A percentile compares a stretch with the other conserved stretches of the same genome.
phyloP scores from a whole-genome alignment of 2,797 vertebrate species.

The Hippoglossus hippoglossus region DNA sequence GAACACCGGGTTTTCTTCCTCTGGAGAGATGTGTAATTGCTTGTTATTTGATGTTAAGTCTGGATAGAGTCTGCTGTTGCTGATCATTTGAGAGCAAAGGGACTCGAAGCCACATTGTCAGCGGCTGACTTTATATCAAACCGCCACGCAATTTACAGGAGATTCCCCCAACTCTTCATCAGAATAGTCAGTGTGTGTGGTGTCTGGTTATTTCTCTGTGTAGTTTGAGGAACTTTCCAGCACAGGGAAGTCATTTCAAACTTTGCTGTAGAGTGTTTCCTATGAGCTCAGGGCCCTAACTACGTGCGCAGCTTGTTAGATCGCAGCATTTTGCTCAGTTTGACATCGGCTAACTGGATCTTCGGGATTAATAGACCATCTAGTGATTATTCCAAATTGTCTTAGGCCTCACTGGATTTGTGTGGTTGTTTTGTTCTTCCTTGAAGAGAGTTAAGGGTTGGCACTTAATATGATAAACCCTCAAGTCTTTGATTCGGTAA shows the following conservation, averaged over 20 bases:
- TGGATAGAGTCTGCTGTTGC: neutral
- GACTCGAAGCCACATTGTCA: neutral
- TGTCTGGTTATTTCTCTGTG: neutral
- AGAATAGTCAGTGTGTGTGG: neutral
- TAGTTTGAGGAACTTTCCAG: slow-evolving; percentile 17
- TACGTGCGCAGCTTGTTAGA: slow-evolving; percentile 17
- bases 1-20: neutral
- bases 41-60: too few relatives aligned
- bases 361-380: slow-evolving; percentile 67
- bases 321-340: slow-evolving; percentile 39
- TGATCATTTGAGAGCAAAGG: neutral
- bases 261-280: slow-evolving; percentile 5
- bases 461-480: slow-evolving; percentile 62
- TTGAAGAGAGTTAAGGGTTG: slow-evolving; percentile 55
- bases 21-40: neutral
- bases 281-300: neutral
- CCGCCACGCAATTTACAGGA: neutral
- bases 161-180: neutral
- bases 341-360: slow-evolving; percentile 66
- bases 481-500: slow-evolving; percentile 65
- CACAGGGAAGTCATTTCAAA: neutral
- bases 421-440: slow-evolving; percentile 63
- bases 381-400: slow-evolving; percentile 69
- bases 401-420: slow-evolving; percentile 62
- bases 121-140: slow-evolving; percentile 3